Percentiles rank a stretch among this genome's conserved stretches.
Evolutionary conservation across 1,140 invertebrate genomes (phyloP).

Genomic region (Drosophila gunungcola): DNA sequence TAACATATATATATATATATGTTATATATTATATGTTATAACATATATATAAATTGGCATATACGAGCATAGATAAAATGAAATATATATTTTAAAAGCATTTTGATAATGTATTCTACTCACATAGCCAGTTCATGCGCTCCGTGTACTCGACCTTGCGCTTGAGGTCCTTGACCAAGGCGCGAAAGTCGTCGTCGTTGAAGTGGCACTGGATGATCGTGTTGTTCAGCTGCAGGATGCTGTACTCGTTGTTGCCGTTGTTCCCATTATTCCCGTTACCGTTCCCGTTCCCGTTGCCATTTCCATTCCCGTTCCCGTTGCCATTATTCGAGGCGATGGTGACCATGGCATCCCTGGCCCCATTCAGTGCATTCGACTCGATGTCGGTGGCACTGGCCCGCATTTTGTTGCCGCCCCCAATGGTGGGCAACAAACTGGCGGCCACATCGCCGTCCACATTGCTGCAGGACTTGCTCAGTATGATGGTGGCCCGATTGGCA

Average conservation of each 20-base stretch:
- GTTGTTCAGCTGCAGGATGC: slow-evolving; percentile 80
- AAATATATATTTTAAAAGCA: too few relatives aligned
- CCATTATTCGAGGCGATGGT: slow-evolving; percentile 36
- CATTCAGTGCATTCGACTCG: slow-evolving; percentile 68
- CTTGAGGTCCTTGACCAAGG: slow-evolving; percentile 82
- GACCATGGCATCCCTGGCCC: slow-evolving; percentile 34
- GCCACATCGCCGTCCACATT: slow-evolving; percentile 71
- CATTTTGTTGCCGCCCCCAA: slow-evolving; percentile 45
- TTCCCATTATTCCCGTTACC: slow-evolving; percentile 20
- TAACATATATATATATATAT: too few relatives aligned
- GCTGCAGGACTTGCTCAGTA: slow-evolving; percentile 81
- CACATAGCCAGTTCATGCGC: slow-evolving; percentile 85
- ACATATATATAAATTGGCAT: too few relatives aligned
- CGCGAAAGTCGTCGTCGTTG: slow-evolving; percentile 81
- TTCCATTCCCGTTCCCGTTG: background rate
- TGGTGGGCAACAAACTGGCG: background rate
- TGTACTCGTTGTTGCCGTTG: slow-evolving; percentile 81
- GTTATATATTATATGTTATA: too few relatives aligned
- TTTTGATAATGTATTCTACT: slow-evolving; percentile 49
- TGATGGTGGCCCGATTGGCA: slow-evolving; percentile 79
- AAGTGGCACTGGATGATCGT: slow-evolving; percentile 84
- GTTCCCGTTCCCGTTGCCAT: too few relatives aligned
- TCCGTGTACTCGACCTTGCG: slow-evolving; percentile 84
- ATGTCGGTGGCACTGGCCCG: slow-evolving; percentile 71
- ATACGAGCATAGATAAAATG: too few relatives aligned